A percentile compares a stretch with the other conserved stretches of the same genome.
Evolutionary conservation across 64 coral and sea anemone genomes (phyloP).

Genomic region (Pocillopora verrucosa): DNA sequence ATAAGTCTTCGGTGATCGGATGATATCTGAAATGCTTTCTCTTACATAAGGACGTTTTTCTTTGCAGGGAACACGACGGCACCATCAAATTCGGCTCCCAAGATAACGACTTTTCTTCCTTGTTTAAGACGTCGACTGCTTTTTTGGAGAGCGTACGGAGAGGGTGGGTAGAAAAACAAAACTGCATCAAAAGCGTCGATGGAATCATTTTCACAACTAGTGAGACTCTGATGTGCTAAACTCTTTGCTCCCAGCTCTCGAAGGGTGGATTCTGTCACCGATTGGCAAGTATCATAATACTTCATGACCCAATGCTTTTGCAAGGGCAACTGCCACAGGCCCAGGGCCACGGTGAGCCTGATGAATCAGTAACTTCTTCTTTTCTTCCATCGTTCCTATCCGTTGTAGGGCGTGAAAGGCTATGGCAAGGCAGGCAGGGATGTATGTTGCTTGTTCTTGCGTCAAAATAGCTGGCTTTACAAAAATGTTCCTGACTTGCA

Average conservation of each 20-base stretch:
- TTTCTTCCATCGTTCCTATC: too few species aligned
- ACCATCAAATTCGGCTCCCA: constrained; percentile 18
- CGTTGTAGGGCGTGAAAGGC: too few species aligned
- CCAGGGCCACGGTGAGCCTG: too few species aligned
- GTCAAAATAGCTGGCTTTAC: constrained; percentile 20
- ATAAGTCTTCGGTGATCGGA: neutral
- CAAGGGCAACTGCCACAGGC: too few species aligned
- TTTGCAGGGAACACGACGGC: constrained; percentile 22
- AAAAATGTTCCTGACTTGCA: neutral
- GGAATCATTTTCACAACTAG: neutral
- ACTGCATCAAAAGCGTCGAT: constrained; percentile 39
- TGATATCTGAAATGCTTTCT: neutral
- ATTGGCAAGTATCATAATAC: too few species aligned
- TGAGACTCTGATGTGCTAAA: neutral
- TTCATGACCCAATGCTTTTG: too few species aligned
- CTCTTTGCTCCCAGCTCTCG: constrained; percentile 19
- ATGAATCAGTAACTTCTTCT: too few species aligned
- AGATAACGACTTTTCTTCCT: constrained; percentile 33
- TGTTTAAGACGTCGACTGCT: constrained; percentile 22
- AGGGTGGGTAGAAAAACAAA: constrained; percentile 24
- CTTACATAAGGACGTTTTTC: constrained; percentile 33
- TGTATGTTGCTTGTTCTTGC: too few species aligned
- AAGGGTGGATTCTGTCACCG: too few species aligned
- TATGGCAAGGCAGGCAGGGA: too few species aligned
- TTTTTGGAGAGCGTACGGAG: constrained; percentile 30